Conservation (phyloP, 2,888 invertebrate species). For the Neoascia interrupta region DNA sequence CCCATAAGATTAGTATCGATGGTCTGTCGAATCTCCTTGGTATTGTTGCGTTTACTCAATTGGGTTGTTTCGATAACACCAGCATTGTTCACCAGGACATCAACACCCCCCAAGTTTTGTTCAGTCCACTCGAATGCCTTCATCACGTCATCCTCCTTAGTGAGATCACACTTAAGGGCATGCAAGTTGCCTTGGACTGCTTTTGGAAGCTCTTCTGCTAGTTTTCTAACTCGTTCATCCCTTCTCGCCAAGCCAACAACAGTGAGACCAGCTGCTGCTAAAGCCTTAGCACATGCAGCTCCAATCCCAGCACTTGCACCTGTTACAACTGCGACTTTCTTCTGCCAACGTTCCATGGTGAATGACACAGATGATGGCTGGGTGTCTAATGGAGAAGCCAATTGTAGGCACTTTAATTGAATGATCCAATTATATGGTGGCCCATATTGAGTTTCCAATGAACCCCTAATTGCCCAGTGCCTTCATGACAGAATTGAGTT, state of each 20-base stretch:
- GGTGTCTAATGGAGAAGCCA: constrained; percentile 24
- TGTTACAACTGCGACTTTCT: constrained; percentile 84
- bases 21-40: constrained; percentile 75
- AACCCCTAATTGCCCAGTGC: no score
- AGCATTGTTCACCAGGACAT: constrained; percentile 84
- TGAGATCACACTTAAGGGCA: constrained; percentile 79
- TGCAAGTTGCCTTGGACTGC: constrained; percentile 72
- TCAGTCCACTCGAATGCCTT: constrained; percentile 81
- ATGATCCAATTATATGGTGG: constrained; percentile 46
- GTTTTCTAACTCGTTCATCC: constrained; percentile 76
- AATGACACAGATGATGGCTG: constrained; percentile 18
- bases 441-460: not conserved
- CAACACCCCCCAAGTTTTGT: constrained; percentile 81
- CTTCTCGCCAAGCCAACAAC: constrained; percentile 82
- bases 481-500: no score
- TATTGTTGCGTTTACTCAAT: constrained; percentile 73
- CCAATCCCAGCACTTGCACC: constrained; percentile 85
- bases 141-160: constrained; percentile 81
- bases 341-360: constrained; percentile 83
- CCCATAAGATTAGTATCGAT: constrained; percentile 81
- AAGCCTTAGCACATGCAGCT: constrained; percentile 79
- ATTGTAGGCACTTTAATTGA: constrained; percentile 27
- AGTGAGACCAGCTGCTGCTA: constrained; percentile 81
- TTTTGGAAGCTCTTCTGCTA: constrained; percentile 72
- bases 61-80: constrained; percentile 79